phyloP scores from a whole-genome alignment of 1,140 invertebrate species.

The Leptoteleia sp. region DNA sequence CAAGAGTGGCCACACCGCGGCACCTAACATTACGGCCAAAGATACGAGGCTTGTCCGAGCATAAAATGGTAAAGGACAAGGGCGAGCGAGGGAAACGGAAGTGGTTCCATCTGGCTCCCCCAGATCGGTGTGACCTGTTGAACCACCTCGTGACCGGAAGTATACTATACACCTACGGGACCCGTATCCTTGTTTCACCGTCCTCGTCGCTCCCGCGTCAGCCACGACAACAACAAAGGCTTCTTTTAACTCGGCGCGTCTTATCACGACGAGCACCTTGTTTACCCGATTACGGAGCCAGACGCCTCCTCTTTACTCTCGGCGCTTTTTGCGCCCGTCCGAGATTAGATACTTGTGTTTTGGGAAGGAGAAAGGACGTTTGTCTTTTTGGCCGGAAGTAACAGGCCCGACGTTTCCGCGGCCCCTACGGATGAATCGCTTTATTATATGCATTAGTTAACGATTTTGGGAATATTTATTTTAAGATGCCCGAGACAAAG shows the following conservation, averaged over 20 bases:
- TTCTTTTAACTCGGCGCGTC: constrained; percentile 72
- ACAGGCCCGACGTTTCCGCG: not conserved
- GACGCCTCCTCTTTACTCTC: constrained; percentile 26
- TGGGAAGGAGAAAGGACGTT: constrained; percentile 2
- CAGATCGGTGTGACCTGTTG: constrained; percentile 80
- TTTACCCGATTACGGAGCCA: constrained; percentile 70
- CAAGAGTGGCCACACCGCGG: constrained; percentile 13
- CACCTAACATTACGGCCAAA: constrained; percentile 45
- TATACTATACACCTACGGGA: constrained; percentile 76
- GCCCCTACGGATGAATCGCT: constrained; percentile 2
- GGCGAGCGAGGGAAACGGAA: constrained; percentile 73
- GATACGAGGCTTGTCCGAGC: constrained; percentile 61
- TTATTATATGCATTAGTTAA: too few species aligned
- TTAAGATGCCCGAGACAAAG: too few species aligned
- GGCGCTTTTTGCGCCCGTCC: constrained; percentile 21
- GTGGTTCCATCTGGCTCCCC: constrained; percentile 81
- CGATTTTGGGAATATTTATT: too few species aligned
- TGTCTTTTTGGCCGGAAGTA: constrained; percentile 14
- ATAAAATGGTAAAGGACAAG: constrained; percentile 62
- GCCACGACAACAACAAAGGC: constrained; percentile 74
- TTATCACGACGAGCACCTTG: constrained; percentile 70
- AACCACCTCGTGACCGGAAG: constrained; percentile 82
- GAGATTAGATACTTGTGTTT: constrained; percentile 54
- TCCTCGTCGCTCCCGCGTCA: constrained; percentile 54
- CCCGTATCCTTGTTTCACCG: constrained; percentile 61